Evolutionary conservation across 2,888 invertebrate species (phyloP).

Genomic region (Nephrotoma appendiculata): DNA sequence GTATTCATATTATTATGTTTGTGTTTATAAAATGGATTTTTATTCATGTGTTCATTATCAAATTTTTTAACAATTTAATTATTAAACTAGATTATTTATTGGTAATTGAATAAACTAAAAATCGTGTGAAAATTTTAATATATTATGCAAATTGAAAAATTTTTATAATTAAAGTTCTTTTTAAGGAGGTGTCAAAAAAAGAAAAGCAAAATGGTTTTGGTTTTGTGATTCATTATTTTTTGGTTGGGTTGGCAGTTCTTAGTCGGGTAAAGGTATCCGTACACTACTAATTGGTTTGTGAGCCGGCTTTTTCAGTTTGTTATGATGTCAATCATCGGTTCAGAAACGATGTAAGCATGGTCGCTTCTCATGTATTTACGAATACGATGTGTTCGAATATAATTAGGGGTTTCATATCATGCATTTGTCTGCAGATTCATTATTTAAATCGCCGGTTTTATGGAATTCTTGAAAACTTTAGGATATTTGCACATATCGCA

Average conservation of each 20-base stretch:
- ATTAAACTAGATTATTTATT: background rate
- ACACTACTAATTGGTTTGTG: background rate
- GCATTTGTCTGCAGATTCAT: too few relatives aligned
- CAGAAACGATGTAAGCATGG: too few relatives aligned
- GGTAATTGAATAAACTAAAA: background rate
- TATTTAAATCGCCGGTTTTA: too few relatives aligned
- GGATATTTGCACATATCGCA: too few relatives aligned
- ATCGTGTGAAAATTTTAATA: background rate
- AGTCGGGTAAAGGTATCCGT: background rate
- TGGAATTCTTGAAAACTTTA: too few relatives aligned
- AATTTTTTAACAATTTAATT: background rate
- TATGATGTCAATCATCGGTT: too few relatives aligned
- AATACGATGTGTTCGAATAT: too few relatives aligned
- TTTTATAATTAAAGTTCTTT: background rate
- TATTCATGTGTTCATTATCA: background rate
- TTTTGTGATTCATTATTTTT: background rate
- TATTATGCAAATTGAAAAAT: background rate
- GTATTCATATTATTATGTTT: background rate
- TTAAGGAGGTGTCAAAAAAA: conserved; percentile 3
- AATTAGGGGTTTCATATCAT: too few relatives aligned
- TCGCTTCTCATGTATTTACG: too few relatives aligned
- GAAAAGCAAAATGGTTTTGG: background rate
- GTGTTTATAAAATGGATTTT: background rate
- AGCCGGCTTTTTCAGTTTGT: background rate
- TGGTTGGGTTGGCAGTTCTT: background rate